Evolutionary conservation across 2,888 invertebrate species (phyloP), one percentile per base, ranked within the genome.

Genomic region (Plagodis dolabraria): DNA sequence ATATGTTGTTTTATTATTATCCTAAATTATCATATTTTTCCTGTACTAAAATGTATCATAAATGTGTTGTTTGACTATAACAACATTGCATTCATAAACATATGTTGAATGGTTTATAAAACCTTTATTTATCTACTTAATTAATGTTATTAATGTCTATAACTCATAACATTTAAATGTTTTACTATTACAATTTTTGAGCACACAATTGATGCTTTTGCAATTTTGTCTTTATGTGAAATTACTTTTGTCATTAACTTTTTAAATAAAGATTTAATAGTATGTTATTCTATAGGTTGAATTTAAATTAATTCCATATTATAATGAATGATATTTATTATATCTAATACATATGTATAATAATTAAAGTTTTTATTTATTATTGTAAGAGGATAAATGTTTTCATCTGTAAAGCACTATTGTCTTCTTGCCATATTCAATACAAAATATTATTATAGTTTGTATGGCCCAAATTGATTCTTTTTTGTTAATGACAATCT

Each of bases 31-130:
- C 22, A 22, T 22, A 22, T 22, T 7, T 40, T 40, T 8, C 40
- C 40, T 40, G 10, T 40, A 40, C 40, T 40, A 10, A n/a, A 40
- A 47, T 12, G 5, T 43, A 6, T 47, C 36, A 33, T 10, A 5
- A 40, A 33, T 35, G 35, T 51, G 44, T 43, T 43, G 11, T 33
- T 50, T 34, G 6, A 49, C 7, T 36, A 10, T 36, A 10, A 12
- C 35, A 44, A 51, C 42, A 11, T 36, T 47, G 35, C 42, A 47
- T 48, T 35, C 12, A 47, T 12, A 12, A 35, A 43, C 7, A 12
- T 43, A 33, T 38, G 22, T 22, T 58, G 47, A 53, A 60, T 12
- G 65, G 67, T 68, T 68, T 68, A 11, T 58, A 54, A 68, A 68
- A 64, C 65, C 67, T 60, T 57, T 34, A 22, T 43, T 54, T 60